These are phyloP conservation scores for Xanthorhoe spadicearia DNA, from an alignment of 2,888 invertebrate species.

Conservation along the genomic window DNA sequence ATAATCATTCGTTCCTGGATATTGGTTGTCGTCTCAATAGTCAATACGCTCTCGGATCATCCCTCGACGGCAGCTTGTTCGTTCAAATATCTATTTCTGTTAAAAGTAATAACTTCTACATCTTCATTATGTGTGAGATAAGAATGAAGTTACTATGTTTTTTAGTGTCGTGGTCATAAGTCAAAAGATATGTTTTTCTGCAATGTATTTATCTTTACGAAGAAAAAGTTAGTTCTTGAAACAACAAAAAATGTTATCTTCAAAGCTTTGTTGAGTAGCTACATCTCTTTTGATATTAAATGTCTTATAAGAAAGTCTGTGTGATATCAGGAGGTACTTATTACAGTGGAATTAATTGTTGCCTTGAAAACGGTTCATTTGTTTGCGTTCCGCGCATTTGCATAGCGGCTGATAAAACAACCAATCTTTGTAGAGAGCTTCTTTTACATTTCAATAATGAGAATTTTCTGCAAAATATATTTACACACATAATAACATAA, in stretches of 20 bases:
- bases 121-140: too few species aligned
- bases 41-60: too few species aligned
- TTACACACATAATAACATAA: not conserved
- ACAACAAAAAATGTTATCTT: not conserved
- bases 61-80: too few species aligned
- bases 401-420: slow-evolving; percentile 31
- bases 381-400: slow-evolving; percentile 31
- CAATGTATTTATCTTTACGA: not conserved
- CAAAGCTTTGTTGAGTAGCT: not conserved
- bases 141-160: too few species aligned
- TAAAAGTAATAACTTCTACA: too few species aligned
- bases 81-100: too few species aligned
- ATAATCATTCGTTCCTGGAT: too few species aligned
- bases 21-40: too few species aligned
- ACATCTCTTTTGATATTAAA: not conserved
- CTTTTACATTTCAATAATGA: not conserved
- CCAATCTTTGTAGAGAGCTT: slow-evolving; percentile 10
- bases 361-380: slow-evolving; percentile 20
- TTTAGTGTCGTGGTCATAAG: too few species aligned
- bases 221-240: not conserved
- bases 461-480: not conserved
- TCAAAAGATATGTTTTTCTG: too few species aligned
- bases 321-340: not conserved
- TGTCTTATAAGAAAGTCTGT: not conserved
- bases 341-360: not conserved